phyloP scores from a whole-genome alignment of 2,797 vertebrate species.

The Crax fasciolata region DNA sequence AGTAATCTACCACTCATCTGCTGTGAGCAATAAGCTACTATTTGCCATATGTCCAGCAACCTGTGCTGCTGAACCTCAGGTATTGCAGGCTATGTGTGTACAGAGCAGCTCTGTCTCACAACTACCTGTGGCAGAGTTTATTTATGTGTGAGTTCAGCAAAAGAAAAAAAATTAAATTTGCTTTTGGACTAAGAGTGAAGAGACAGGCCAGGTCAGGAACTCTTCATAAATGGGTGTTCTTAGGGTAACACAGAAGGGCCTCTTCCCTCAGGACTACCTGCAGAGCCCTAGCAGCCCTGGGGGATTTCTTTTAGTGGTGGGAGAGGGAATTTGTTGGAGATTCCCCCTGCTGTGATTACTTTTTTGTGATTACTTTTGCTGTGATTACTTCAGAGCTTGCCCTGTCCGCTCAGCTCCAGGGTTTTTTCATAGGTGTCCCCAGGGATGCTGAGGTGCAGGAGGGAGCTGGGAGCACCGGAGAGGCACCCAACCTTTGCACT shows the following conservation, averaged over 20 bases:
- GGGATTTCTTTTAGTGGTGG: background rate
- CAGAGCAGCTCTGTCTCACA: background rate
- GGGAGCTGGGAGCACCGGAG: rapidly evolving
- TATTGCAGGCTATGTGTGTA: background rate
- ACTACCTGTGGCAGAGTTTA: background rate
- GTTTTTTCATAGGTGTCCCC: background rate
- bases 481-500: rapidly evolving
- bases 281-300: background rate
- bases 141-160: background rate
- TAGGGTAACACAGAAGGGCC: background rate
- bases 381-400: background rate
- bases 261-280: background rate
- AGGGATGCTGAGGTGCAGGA: background rate
- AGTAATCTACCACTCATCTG: background rate
- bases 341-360: background rate
- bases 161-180: background rate
- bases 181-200: background rate
- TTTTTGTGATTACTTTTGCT: background rate
- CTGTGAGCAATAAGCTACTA: background rate
- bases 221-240: background rate
- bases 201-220: background rate
- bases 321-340: background rate
- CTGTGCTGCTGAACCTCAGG: background rate
- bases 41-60: background rate
- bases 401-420: background rate